Evolutionary conservation across 2,797 vertebrate genomes (phyloP).

Genomic region (Sebastes cheni): DNA sequence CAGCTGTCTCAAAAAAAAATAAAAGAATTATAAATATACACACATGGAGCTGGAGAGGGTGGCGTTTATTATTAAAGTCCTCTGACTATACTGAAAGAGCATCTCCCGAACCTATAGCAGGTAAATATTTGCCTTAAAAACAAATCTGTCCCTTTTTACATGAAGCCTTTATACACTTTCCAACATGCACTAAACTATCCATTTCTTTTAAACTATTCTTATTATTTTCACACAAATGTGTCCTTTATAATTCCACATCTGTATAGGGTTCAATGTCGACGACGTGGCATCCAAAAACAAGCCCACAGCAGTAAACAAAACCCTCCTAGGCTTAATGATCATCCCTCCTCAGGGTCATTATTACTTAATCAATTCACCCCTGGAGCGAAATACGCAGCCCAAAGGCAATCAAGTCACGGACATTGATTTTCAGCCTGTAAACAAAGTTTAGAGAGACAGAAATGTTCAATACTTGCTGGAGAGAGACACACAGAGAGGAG

Average conservation of each 20-base stretch:
- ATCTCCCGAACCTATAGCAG: slow-evolving; percentile 2
- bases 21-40: slow-evolving; percentile 64
- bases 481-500: slow-evolving; percentile 29
- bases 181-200: background rate
- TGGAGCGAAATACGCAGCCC: slow-evolving; percentile 85
- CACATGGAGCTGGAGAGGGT: slow-evolving; percentile 41
- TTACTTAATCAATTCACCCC: slow-evolving; percentile 94
- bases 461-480: slow-evolving; percentile 82
- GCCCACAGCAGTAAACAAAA: slow-evolving; percentile 77
- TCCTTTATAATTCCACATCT: slow-evolving; percentile 29
- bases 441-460: slow-evolving; percentile 87
- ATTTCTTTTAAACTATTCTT: background rate
- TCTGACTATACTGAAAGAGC: slow-evolving; percentile 26
- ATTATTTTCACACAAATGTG: slow-evolving; percentile 5
- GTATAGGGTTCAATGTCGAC: slow-evolving; percentile 56
- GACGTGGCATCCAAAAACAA: slow-evolving; percentile 66
- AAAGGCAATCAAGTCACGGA: slow-evolving; percentile 87
- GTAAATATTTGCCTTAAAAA: background rate
- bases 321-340: slow-evolving; percentile 80
- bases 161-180: background rate
- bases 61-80: slow-evolving; percentile 26
- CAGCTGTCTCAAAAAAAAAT: slow-evolving; percentile 62
- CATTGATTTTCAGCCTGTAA: slow-evolving; percentile 86
- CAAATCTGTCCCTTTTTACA: background rate
- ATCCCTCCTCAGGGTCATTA: slow-evolving; percentile 89